A percentile compares a stretch with the other conserved stretches of the same genome.
phyloP scores from a whole-genome alignment of 23 tunicate genomes.

The Corella eumyota region DNA sequence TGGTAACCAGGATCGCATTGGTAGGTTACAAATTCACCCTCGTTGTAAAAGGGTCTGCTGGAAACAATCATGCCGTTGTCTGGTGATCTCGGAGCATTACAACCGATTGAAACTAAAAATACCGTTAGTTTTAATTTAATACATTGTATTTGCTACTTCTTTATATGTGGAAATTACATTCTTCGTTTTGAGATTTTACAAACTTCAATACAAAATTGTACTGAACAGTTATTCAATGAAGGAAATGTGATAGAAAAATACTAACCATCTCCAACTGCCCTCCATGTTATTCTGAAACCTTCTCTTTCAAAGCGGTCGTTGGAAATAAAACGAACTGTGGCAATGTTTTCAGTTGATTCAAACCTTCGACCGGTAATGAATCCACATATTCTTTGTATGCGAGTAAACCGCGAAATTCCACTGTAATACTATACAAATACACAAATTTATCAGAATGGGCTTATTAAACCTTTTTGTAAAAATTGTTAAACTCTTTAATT shows the following conservation, averaged over 20 bases:
- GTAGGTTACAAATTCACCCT: constrained; percentile 5
- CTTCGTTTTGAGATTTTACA: too few species aligned
- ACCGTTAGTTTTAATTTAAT: too few species aligned
- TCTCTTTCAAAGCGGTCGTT: constrained; percentile 2
- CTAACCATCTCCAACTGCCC: constrained; percentile 13
- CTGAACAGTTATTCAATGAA: too few species aligned
- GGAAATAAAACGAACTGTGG: constrained; percentile 16
- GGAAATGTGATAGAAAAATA: too few species aligned
- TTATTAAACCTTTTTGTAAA: too few species aligned
- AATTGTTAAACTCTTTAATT: too few species aligned
- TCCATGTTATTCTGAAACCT: constrained; percentile 24
- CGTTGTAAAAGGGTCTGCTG: background rate
- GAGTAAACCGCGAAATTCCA: constrained; percentile 11
- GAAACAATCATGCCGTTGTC: background rate
- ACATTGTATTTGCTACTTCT: too few species aligned
- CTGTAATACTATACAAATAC: constrained; percentile 7
- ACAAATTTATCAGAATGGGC: background rate
- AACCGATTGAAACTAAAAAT: background rate
- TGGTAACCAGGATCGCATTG: constrained; percentile 16
- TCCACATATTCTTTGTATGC: constrained; percentile 22
- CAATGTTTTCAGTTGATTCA: constrained; percentile 2
- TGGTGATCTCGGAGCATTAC: constrained; percentile 1
- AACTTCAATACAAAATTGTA: too few species aligned
- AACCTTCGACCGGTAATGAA: constrained; percentile 2
- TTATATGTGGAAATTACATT: too few species aligned